Base-by-base conservation (phyloP, 2,113 vertebrate genomes). In the Sylvilagus bachmani region DNA sequence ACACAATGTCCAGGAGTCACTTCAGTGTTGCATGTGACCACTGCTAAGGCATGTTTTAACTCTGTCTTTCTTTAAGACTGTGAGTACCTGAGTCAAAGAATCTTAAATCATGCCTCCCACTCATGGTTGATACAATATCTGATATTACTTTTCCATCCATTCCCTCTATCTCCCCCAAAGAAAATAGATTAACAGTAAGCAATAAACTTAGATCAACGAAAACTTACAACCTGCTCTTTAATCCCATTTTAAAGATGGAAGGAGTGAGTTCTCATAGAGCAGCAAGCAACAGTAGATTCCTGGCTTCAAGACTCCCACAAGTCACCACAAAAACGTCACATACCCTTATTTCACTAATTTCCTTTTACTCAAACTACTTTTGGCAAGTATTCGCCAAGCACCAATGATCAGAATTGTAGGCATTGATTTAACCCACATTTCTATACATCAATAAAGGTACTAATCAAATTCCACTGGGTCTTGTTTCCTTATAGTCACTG, bases 31-130 rank as follows among this genome's bases (percentile, higher is more conserved):
- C 31, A 38, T 49, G 58, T 64, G 89, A 38, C 11, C n/a, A 38
- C 12, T 62, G 9, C 4, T 53, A 82, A 49, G 6, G 29, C 82
- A 55, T 64, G 14, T 58, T 89, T 64, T 19, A 82, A 81, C 17
- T 67, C 64, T 31, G 22, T 69, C 3, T n/a, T 71, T 92, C 67
- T 71, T 12, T 19, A 92, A 86, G 33, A 62, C 33, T 66, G 9
- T n/a, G 64, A 86, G 14, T 49, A 9, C 66, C 24, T 31, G 17
- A 83, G 27, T 55, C 58, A 61, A n/a, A 93, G 25, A 55, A 29
- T 90, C 80, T 94, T 87, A 78, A 95, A 78, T 61, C 22, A 22
- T 44, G n/a, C 22, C 21, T 90, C 93, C 14, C 16, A 64, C 21
- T 67, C 86, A 67, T 62, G 74, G 29, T 62, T 33, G 10, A 67